Evolutionary conservation across 2,888 invertebrate species (phyloP), one percentile per base, ranked within the genome.

Genomic region (Strigamia crassipes): DNA sequence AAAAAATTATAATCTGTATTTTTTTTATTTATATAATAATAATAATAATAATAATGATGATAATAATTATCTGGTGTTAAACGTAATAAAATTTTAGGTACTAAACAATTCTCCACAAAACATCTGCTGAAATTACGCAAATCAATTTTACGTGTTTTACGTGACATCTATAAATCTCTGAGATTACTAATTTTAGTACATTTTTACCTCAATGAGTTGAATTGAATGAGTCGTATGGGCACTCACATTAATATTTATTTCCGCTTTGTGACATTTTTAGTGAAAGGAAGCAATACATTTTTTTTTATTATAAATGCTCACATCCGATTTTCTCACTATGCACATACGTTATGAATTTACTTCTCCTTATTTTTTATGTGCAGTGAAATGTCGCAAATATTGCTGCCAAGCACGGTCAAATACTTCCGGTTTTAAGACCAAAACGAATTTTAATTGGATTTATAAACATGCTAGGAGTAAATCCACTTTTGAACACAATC

Each of bases 261-360:
- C 73, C 73, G 31, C 31, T 73, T 27, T 31, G 73, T n/a, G 73
- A 31, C 73, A 73, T 73, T 73, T 73, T 73, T 10, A 73, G 73
- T 13, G 31, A 73, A 31, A 9, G 73, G 73, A 73, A 73, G 73
- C 73, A 15, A 31, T 73, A 27, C 27, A 12, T n/a, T n/a, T 15
- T 73, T 10, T n/a, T 27, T 31, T 66, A 27, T 31, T 31, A 15
- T 73, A 18, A 56, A 18, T 56, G 18, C 12, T 21, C 61, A 66
- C 12, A 51, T 18, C 18, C 51, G 18, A 18, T 18, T 51, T 51
- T 15, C 51, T 51, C 51, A 51, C 10, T 38, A 38, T 6, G 6
- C 38, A 38, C 38, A 6, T 38, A 38, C 38, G 10, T 38, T 38
- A 38, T 5, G 38, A 38, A 6, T 38, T 38, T 38, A 38, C 38